phyloP scores from a whole-genome alignment of 2,888 invertebrate species.

The Antheraea assamensis region DNA sequence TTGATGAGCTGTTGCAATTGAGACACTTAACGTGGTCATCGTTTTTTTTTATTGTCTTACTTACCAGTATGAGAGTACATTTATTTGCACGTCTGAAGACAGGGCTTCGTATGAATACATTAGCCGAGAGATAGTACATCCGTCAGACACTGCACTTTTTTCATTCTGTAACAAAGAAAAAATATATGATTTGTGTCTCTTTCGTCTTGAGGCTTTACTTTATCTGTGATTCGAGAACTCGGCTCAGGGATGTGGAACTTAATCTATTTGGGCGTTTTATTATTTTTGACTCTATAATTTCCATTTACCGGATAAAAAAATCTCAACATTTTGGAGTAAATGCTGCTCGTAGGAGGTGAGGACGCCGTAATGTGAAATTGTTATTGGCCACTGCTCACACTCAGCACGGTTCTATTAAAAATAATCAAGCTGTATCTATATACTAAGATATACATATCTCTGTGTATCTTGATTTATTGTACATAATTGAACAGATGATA shows the following conservation, averaged over 20 bases:
- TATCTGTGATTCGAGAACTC: neutral
- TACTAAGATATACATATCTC: no score
- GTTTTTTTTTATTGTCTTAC: conserved; percentile 21
- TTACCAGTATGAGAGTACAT: conserved; percentile 49
- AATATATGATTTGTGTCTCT: neutral
- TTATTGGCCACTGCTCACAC: neutral
- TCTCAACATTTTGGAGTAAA: no score
- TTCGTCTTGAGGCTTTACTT: neutral
- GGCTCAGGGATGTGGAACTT: neutral
- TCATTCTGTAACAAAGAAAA: conserved; percentile 59
- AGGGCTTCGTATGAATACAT: conserved; percentile 69
- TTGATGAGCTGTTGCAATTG: no score
- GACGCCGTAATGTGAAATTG: no score
- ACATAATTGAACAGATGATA: no score
- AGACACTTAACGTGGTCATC: no score
- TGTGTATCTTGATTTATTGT: neutral
- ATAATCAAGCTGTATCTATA: neutral
- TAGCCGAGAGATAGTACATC: conserved; percentile 37
- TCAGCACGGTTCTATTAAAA: neutral
- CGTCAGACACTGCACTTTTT: conserved; percentile 44
- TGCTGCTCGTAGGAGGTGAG: no score
- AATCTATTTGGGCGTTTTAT: neutral
- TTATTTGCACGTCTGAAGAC: conserved; percentile 50
- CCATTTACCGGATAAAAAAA: neutral
- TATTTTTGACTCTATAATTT: neutral